phyloP scores from a whole-genome alignment of 1,140 invertebrate species.

The Zaprionus inermis region DNA sequence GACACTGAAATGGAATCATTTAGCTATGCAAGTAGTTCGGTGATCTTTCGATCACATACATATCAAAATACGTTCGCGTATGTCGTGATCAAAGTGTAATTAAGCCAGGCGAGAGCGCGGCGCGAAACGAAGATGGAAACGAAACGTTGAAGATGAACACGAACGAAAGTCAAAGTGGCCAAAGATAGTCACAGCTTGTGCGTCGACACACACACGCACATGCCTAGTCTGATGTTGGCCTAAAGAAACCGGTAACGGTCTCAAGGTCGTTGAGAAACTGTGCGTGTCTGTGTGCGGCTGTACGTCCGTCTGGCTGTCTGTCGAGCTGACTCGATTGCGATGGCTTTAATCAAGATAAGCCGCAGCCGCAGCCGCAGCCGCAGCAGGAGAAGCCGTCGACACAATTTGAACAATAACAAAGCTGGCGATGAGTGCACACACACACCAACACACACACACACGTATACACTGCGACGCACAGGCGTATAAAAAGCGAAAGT shows the following conservation, averaged over 20 bases:
- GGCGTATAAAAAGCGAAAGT: constrained; percentile 71
- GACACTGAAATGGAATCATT: constrained; percentile 4
- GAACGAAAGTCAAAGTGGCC: constrained; percentile 34
- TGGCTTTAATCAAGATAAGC: constrained; percentile 63
- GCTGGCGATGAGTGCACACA: constrained; percentile 40
- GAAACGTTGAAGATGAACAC: constrained; percentile 36
- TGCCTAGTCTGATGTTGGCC: constrained; percentile 27
- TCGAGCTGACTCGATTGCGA: constrained; percentile 58
- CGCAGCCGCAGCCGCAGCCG: constrained; percentile 34
- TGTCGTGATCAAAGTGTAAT: constrained; percentile 13
- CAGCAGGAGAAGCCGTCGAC: constrained; percentile 50
- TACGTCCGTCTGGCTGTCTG: constrained; percentile 23
- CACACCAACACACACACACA: constrained; percentile 11
- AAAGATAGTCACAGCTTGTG: constrained; percentile 36
- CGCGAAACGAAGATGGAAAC: neutral
- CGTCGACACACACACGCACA: constrained; percentile 12
- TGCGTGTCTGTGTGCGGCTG: constrained; percentile 7
- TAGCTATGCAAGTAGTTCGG: constrained; percentile 7
- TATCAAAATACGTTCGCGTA: neutral
- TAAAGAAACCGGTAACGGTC: constrained; percentile 75
- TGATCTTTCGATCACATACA: constrained; percentile 7
- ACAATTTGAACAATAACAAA: constrained; percentile 55
- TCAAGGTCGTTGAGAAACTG: constrained; percentile 72
- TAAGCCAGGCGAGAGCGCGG: neutral
- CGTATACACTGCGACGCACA: constrained; percentile 6